Conservation (phyloP, 2,113 vertebrate species). For the Callaeas wilsoni region DNA sequence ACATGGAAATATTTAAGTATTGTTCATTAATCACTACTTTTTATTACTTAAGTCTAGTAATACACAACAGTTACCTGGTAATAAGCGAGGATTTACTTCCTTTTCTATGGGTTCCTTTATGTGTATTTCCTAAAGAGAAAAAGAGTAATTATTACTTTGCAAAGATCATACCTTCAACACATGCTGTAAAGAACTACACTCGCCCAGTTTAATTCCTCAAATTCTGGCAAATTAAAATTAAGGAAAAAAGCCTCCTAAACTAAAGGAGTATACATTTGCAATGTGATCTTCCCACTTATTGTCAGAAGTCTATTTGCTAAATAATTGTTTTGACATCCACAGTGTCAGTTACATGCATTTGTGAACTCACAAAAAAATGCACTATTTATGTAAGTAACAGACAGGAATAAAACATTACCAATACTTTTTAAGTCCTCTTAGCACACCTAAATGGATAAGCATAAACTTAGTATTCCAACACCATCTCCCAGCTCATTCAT, state of each 20-base stretch:
- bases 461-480: not conserved
- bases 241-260: not conserved
- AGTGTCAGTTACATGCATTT: not conserved
- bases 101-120: conserved; percentile 75
- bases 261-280: accelerated
- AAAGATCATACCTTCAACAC: not conserved
- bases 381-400: not conserved
- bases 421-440: not conserved
- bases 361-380: not conserved
- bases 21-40: not conserved
- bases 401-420: not conserved
- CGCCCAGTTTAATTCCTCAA: not conserved
- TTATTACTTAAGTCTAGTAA: not conserved
- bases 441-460: not conserved
- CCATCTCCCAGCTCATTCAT: not conserved
- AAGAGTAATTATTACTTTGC: not conserved
- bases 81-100: conserved; percentile 76
- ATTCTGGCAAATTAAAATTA: not conserved
- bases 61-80: conserved; percentile 76
- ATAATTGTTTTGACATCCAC: not conserved
- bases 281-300: not conserved
- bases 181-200: not conserved
- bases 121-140: conserved; percentile 78
- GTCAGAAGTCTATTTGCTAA: not conserved
- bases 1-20: not conserved